These are phyloP conservation scores for Girardinichthys multiradiatus DNA, from an alignment of 2,113 vertebrate species.

Conservation along the genomic window DNA sequence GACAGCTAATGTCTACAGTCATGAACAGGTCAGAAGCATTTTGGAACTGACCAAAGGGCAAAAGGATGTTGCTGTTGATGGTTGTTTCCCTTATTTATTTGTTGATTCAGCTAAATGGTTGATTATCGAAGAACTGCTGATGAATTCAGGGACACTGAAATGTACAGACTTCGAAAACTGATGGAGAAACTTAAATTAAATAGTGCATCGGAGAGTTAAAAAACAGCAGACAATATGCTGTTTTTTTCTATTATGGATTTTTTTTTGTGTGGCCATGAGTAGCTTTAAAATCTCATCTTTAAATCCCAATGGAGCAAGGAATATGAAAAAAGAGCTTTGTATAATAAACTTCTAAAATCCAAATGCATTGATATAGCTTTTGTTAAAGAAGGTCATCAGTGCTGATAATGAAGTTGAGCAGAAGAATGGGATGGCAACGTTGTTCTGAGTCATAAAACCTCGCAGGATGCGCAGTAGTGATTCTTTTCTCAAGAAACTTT, in stretches of 20 bases:
- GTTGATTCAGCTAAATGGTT: too few species aligned
- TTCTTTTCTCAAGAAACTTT: neutral
- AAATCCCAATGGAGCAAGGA: neutral
- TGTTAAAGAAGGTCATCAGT: neutral
- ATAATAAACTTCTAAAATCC: neutral
- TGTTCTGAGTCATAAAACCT: constrained; percentile 1
- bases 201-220: neutral
- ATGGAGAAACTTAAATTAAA: neutral
- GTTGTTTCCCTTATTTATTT: too few species aligned
- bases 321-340: neutral
- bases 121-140: too few species aligned
- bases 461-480: neutral
- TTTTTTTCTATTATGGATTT: neutral
- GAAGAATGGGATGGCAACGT: constrained; percentile 2
- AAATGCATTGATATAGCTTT: neutral
- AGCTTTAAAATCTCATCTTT: neutral
- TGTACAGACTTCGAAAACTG: too few species aligned
- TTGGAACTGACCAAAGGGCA: too few species aligned
- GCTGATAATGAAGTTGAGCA: neutral
- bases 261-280: neutral
- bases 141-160: too few species aligned
- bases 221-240: neutral
- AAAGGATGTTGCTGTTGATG: too few species aligned
- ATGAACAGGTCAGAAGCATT: too few species aligned
- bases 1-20: too few species aligned